These are phyloP conservation scores for Sphaerophoria taeniata DNA, from an alignment of 2,888 invertebrate species.

Conservation along the genomic window DNA sequence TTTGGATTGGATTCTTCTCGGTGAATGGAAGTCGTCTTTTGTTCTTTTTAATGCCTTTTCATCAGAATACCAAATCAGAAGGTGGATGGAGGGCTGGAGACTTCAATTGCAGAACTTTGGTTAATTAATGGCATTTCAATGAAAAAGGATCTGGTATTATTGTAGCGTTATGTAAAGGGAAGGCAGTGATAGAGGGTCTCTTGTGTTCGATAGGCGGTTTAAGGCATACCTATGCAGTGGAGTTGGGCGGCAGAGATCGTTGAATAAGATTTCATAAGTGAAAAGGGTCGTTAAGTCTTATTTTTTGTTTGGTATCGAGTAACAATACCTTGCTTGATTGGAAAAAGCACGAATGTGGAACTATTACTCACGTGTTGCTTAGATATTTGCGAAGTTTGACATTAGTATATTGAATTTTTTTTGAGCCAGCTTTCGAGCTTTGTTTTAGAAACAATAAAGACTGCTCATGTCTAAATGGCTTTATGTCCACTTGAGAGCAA, in stretches of 20 bases:
- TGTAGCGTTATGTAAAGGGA: neutral
- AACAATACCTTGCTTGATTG: neutral
- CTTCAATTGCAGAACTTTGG: slow-evolving; percentile 67
- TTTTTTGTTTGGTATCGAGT: neutral
- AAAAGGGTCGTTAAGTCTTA: slow-evolving; percentile 16
- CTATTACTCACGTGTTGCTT: too few species aligned
- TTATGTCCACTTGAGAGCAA: too few species aligned
- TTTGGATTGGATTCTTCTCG: slow-evolving; percentile 24
- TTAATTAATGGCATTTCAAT: slow-evolving; percentile 63
- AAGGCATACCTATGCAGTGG: neutral
- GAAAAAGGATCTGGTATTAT: slow-evolving; percentile 7
- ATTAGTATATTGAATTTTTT: too few species aligned
- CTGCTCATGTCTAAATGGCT: too few species aligned
- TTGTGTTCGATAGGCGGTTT: neutral
- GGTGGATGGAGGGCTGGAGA: neutral
- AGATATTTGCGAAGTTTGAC: too few species aligned
- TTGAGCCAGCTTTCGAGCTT: too few species aligned
- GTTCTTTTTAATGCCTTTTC: slow-evolving; percentile 39
- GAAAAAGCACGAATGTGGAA: neutral
- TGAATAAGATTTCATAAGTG: slow-evolving; percentile 40
- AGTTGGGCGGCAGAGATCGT: neutral
- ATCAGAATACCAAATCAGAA: slow-evolving; percentile 1
- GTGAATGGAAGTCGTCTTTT: slow-evolving; percentile 26
- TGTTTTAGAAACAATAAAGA: too few species aligned
- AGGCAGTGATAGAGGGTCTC: slow-evolving; percentile 56